Conservation (phyloP, 2,888 invertebrate species). For the Nymphalis urticae region DNA sequence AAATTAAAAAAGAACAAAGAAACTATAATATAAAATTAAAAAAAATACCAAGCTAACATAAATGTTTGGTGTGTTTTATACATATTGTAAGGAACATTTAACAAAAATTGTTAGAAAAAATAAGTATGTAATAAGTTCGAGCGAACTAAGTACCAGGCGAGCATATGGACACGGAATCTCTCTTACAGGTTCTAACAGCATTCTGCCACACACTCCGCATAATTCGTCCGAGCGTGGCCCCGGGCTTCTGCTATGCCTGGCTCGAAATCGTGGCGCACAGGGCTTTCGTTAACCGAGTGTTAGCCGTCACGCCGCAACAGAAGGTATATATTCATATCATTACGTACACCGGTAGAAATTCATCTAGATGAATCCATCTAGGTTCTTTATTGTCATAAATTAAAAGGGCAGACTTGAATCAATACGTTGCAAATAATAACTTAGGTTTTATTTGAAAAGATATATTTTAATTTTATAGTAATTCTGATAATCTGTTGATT, state of each 20-base stretch:
- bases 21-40: too few relatives aligned
- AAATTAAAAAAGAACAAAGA: too few relatives aligned
- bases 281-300: slow-evolving; percentile 95
- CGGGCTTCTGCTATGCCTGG: slow-evolving; percentile 99
- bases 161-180: background rate
- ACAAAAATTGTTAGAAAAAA: background rate
- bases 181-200: slow-evolving; percentile 90
- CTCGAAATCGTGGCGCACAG: slow-evolving; percentile 98
- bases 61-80: too few relatives aligned
- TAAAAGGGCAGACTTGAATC: background rate
- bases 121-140: background rate
- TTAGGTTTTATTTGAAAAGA: background rate
- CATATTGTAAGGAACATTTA: too few relatives aligned
- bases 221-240: slow-evolving; percentile 94
- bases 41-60: too few relatives aligned
- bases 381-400: slow-evolving; percentile 8
- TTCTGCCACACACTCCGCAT: slow-evolving; percentile 98
- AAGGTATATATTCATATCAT: slow-evolving; percentile 77
- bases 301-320: slow-evolving; percentile 94
- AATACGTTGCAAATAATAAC: background rate
- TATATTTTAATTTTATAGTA: background rate
- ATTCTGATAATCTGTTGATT: slow-evolving; percentile 4
- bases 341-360: background rate
- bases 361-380: slow-evolving; percentile 4
- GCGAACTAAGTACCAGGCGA: background rate